Base-by-base conservation (phyloP, 1,140 invertebrate species). In the Triops cancriformis region DNA sequence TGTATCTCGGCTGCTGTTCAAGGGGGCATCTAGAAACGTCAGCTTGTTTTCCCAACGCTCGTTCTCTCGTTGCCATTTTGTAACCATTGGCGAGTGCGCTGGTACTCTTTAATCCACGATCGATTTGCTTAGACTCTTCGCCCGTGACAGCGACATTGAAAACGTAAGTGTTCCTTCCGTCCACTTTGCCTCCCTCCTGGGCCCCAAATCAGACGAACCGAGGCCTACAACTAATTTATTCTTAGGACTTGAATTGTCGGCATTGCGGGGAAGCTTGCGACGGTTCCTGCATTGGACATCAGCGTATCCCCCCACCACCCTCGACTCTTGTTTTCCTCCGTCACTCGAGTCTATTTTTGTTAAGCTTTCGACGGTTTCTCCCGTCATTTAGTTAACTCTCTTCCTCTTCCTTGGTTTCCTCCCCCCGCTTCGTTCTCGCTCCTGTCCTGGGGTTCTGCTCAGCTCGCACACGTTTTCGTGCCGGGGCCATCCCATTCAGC, bases 1-100 rank as follows among this genome's bases (percentile, higher is more conserved):
- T 64, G 51, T 64, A 23, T 64, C 51, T 64, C 18, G 14, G 51
- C 51, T 64, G 51, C 51, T 64, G 51, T 64, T 64, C 51, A 64
- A 64, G 51, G 51, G 51, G 51, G n/a, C 51, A 64, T 64, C 51
- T 64, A 64, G 51, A 64, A 64, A 64, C 51, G 51, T 64, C 51
- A 64, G 51, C 51, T 64, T 64, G 51, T 64, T 64, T 64, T 64
- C 14, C 11, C 9, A 18, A 23, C 51, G 23, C 14, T 64, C 45
- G 10, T 64, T 64, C 14, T 64, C 51, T 64, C 51, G 51, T 64
- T 64, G 51, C 51, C 51, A 64, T 11, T 64, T 64, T 23, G 18
- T 6, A 18, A 4, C 10, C 51, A 23, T 64, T n/a, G 0, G 23
- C 51, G 23, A 64, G 51, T 64, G 51, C 51, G 51, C 31, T 64